These are phyloP conservation scores for Pluvialis apricaria DNA, from an alignment of 2,113 vertebrate genomes.

Conservation along the genomic window DNA sequence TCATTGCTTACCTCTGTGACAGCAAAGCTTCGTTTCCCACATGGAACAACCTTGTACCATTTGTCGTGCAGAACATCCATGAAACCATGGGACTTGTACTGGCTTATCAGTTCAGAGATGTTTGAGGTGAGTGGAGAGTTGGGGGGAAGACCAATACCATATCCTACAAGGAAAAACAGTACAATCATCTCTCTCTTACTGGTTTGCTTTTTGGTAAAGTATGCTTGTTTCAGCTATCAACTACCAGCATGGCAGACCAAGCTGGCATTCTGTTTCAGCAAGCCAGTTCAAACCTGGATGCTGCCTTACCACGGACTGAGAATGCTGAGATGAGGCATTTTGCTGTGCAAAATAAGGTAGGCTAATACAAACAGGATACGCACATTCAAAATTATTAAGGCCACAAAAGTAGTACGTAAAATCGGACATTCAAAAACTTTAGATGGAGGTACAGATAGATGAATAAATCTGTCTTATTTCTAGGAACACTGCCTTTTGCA, in stretches of 20 bases:
- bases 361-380: not conserved
- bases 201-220: not conserved
- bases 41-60: conserved; percentile 98
- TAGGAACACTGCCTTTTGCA: not conserved
- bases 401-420: not conserved
- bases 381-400: not conserved
- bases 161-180: conserved; percentile 77
- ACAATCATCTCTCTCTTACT: not conserved
- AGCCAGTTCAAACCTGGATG: not conserved
- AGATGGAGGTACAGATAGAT: not conserved
- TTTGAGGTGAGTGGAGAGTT: conserved; percentile 94
- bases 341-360: not conserved
- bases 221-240: not conserved
- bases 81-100: conserved; percentile 97
- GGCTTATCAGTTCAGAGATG: conserved; percentile 93
- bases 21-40: conserved; percentile 94
- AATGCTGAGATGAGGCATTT: not conserved
- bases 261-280: not conserved
- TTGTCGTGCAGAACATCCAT: conserved; percentile 98
- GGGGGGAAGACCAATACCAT: conserved; percentile 96
- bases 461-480: not conserved
- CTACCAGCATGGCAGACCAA: not conserved
- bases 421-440: not conserved
- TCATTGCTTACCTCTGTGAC: conserved; percentile 86
- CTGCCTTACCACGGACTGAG: not conserved